A percentile compares a stretch with the other conserved stretches of the same genome.
These are phyloP conservation scores for Malthinus flaveolus DNA, from an alignment of 2,888 invertebrate species.

Conservation along the genomic window DNA sequence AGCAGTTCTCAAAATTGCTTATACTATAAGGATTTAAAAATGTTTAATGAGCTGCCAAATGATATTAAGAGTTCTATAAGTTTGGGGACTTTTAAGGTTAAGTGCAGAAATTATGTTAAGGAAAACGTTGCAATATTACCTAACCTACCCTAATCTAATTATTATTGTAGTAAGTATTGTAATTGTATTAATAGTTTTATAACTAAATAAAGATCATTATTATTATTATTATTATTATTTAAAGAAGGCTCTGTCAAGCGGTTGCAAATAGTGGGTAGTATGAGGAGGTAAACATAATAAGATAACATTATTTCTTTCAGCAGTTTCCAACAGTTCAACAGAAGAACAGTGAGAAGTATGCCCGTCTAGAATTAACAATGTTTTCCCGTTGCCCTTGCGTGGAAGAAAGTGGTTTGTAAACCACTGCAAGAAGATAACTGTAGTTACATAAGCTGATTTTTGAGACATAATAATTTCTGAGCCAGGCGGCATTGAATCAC, in stretches of 20 bases:
- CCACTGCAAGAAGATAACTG: neutral
- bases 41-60: too few species aligned
- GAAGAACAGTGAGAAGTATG: slow-evolving; percentile 37
- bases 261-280: neutral
- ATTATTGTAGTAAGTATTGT: too few species aligned
- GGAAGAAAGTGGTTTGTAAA: slow-evolving; percentile 36
- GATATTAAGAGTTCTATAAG: too few species aligned
- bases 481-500: neutral
- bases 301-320: slow-evolving; percentile 37
- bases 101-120: too few species aligned
- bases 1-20: too few species aligned
- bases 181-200: too few species aligned
- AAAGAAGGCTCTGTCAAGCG: slow-evolving; percentile 2
- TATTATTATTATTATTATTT: too few species aligned
- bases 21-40: too few species aligned
- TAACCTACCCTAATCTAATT: too few species aligned
- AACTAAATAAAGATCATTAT: too few species aligned
- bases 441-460: slow-evolving; percentile 7
- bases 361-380: slow-evolving; percentile 41
- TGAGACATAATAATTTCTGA: slow-evolving; percentile 1
- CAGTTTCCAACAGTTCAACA: slow-evolving; percentile 32
- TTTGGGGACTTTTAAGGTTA: too few species aligned
- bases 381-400: slow-evolving; percentile 38
- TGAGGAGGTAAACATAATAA: slow-evolving; percentile 30
- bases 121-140: too few species aligned